These are phyloP conservation scores for Leptopilina clavipes DNA, from an alignment of 1,140 invertebrate species.

Conservation along the genomic window DNA sequence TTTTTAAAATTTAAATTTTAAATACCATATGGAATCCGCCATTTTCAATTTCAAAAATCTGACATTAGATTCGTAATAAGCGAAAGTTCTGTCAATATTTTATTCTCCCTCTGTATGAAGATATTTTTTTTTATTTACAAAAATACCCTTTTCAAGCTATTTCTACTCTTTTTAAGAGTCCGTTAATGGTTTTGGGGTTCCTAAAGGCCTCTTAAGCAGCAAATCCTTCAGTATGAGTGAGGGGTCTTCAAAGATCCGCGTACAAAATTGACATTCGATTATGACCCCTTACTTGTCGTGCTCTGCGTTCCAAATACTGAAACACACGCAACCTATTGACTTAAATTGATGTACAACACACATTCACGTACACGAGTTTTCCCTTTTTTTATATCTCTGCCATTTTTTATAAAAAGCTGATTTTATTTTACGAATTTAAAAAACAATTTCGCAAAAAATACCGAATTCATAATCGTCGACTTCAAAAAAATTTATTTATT, in stretches of 20 bases:
- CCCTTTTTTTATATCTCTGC: not conserved
- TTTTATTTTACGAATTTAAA: no score
- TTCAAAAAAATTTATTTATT: no score
- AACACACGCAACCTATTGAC: not conserved
- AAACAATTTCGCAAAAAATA: no score
- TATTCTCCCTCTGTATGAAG: not conserved
- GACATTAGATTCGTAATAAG: no score
- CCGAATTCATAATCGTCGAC: no score
- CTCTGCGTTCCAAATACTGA: slow-evolving; percentile 18
- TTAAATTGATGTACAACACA: not conserved
- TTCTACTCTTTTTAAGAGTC: not conserved
- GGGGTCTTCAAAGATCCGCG: slow-evolving; percentile 6
- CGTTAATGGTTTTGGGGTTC: slow-evolving; percentile 11
- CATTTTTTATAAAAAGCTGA: not conserved
- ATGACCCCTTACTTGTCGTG: slow-evolving; percentile 15
- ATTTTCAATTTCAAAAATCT: no score
- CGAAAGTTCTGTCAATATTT: not conserved
- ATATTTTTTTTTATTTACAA: not conserved
- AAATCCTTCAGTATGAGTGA: not conserved
- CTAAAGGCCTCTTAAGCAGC: not conserved
- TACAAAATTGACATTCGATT: slow-evolving; percentile 32
- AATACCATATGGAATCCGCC: no score
- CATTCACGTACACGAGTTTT: not conserved
- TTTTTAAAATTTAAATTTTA: no score
- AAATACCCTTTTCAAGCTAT: not conserved